These are phyloP conservation scores for Drosophila siamana DNA, from an alignment of 2,888 invertebrate genomes.

Conservation along the genomic window DNA sequence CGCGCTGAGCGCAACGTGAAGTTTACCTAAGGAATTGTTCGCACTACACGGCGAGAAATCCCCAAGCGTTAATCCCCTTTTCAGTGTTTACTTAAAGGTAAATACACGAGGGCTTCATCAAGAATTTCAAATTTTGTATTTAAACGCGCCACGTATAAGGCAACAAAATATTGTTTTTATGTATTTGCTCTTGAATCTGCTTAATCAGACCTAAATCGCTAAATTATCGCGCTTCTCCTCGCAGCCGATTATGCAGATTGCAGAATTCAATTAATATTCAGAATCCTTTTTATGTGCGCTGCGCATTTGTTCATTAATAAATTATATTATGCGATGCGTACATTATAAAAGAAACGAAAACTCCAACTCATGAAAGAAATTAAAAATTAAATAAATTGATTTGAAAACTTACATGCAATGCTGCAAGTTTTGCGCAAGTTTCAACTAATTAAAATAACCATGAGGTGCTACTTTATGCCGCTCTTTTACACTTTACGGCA, in stretches of 20 bases:
- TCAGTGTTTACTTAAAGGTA: not conserved
- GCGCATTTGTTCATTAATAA: not conserved
- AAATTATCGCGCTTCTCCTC: no score
- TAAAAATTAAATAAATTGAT: not conserved
- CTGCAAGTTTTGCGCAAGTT: not conserved
- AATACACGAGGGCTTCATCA: not conserved
- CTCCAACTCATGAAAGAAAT: not conserved
- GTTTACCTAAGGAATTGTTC: conserved; percentile 49
- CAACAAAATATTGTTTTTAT: no score
- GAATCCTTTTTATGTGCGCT: no score
- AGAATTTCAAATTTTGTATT: not conserved
- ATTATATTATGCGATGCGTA: not conserved
- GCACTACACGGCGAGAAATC: conserved; percentile 38
- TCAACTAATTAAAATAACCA: conserved; percentile 1
- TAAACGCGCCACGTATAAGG: no score
- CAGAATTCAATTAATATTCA: no score
- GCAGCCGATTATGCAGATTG: no score
- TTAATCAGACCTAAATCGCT: no score
- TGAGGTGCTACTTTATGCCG: not conserved
- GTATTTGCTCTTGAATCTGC: no score
- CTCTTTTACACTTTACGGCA: not conserved
- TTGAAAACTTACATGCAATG: not conserved
- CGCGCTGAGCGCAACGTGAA: conserved; percentile 26
- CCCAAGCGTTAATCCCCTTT: not conserved
- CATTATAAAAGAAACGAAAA: not conserved